Base-by-base conservation (phyloP, 1,140 invertebrate species). In the Drosophila parvula region DNA sequence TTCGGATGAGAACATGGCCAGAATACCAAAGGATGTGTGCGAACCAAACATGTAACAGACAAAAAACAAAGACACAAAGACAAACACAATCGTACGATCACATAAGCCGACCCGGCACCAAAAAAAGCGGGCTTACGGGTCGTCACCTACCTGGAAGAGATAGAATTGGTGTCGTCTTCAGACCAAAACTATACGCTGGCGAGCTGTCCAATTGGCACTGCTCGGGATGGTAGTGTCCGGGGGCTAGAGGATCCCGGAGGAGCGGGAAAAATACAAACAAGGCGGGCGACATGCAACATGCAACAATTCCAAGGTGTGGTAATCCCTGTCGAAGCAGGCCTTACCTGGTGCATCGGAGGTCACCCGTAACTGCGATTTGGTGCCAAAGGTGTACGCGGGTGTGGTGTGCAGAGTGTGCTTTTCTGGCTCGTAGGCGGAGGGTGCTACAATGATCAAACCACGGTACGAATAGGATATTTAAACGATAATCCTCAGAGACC, bases 181-280 rank as follows among this genome's bases (percentile, higher is more conserved):
- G 61, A 22, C 94, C 94, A 77, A 95, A 94, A 34, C 93, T 94
- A 74, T 93, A 95, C 22, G 93, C 86, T 18, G 94, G 94, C 6
- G 94, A 93, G 74, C 92, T 94, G 78, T 95, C 94, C 41, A 94
- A 90, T 44, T 95, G 94, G 27, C 94, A 94, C 75, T 95, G 95
- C 76, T 96, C 96, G 12, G 94, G 93, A 68, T 88, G 91, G 59
- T 94, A 94, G 57, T 93, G 93, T 74, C 93, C 94, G 11, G 94
- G 94, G 32, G 93, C 96, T 94, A 89, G 14, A 38, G 14, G 14
- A 8, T 34, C 30, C 28, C 16, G 10, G 4, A 4, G 28, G 32
- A 34, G 45, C 12, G 43, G 18, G 64, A 5, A 63, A 41, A 53
- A 22, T 32, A 76, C 48, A 61, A 60, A 41, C 36, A 55, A 58